Base-by-base conservation (phyloP, 2,888 invertebrate genomes). In the Drosophila hamatofila region DNA sequence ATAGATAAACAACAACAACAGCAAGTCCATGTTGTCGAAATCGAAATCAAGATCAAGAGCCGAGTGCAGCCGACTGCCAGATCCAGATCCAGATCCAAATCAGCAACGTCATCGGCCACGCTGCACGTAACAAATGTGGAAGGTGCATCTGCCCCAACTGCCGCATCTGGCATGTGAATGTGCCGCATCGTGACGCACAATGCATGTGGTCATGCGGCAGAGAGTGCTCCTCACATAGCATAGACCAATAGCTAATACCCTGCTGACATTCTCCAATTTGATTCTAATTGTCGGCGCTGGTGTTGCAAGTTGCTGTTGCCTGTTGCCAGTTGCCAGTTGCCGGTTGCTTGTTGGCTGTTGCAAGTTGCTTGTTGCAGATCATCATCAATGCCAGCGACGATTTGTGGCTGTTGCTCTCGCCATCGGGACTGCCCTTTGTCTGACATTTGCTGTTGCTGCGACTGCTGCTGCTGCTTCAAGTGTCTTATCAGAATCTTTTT, bases 1-100 rank as follows among this genome's bases (percentile, higher is more conserved):
- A 48, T 58, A 39, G 27, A 16, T 2, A 21, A 48, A 18, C 35
- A 58, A 16, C 77, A 64, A 60, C 75, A 73, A 37, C 67, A 65
- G 23, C 44, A 44, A 44, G 78, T 88, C 75, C 83, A 88, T 86
- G 86, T 88, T 65, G 88, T 79, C 75, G 79, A 87, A 83, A 86
- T 86, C 86, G 87, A 87, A 87, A 86, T 86, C 85, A 87, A 87
- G 86, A 87, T 87, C 88, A 87, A 87, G 79, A 72, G 72, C 83
- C 56, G 58, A 76, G 74, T 62, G 49, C 49, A 35, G 58, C 23
- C 66, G 52, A 37, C 35, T 16, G 61, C 55, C 62, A 65, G 67
- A 55, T 55, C 48, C 65, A 65, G 54, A 61, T 57, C 56, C 59
- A 75, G 83, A 83, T 81, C 78, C 60, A 65, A 78, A 84, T 82